Evolutionary conservation across 2,888 invertebrate species (phyloP), one percentile per base, ranked within the genome.

Genomic region (Entomobrya proxima): DNA sequence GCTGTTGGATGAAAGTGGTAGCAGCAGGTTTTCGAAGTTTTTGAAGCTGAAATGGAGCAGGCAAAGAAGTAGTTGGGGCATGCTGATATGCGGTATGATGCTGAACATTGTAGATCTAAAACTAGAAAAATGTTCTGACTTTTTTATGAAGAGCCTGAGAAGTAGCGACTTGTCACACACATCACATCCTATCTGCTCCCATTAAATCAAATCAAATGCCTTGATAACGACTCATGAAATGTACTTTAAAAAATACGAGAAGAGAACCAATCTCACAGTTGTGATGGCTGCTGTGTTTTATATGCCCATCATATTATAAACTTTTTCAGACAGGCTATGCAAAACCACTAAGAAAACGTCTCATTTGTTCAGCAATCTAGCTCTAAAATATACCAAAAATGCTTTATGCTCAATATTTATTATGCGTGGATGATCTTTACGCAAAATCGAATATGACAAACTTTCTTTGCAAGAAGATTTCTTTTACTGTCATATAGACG

Each of bases 151-250:
- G 83, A 76, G 83, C 52, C 83, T 83, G 83, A 83, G 76, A 76
- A 83, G 83, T 76, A 83, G 83, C 76, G 83, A 83, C 32, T 83
- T 83, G 83, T 83, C 83, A 83, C 83, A 83, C 83, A 83, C 83
- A 83, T 83, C 83, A 83, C 83, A 83, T 83, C 75, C 83, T 83
- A 83, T 83, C 83, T 83, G 67, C 69, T 67, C 76, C 83, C 83
- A 83, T 83, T 83, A 83, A 83, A 83, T 83, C 83, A 83, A 83
- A 83, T 76, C 83, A 83, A 83, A 76, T 83, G 83, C 44, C 67
- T 76, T 83, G 83, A 83, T 83, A 83, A 83, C 83, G 76, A 83
- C 83, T 83, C 82, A 82, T 83, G 83, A 83, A 83, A 83, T 83
- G 55, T 76, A 76, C 55, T 83, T 76, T 76, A 76, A 76, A n/a